These are phyloP conservation scores for Cacoxenus indagator DNA, from an alignment of 2,888 invertebrate genomes.

Conservation along the genomic window DNA sequence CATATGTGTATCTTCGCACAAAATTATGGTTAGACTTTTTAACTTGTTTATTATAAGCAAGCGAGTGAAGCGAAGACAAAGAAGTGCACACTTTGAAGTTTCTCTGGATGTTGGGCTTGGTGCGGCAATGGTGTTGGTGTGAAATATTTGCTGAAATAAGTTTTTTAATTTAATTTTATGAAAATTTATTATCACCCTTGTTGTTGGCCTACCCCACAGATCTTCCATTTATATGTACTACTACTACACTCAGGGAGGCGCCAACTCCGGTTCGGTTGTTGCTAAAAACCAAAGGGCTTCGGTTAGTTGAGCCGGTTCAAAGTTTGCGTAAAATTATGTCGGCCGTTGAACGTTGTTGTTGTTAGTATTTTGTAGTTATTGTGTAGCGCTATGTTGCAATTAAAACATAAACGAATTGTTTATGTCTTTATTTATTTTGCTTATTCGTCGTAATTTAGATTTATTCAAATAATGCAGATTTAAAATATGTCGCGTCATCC, in stretches of 20 bases:
- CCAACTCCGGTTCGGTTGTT: background rate
- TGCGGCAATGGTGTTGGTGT: conserved; percentile 18
- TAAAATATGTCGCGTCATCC: background rate
- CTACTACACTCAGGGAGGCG: too few species aligned
- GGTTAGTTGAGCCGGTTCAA: background rate
- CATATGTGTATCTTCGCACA: background rate
- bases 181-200: conserved; percentile 56
- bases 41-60: conserved; percentile 63
- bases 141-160: conserved; percentile 40
- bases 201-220: background rate
- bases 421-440: background rate
- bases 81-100: background rate
- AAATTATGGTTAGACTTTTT: conserved; percentile 68
- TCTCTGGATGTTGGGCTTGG: conserved; percentile 8
- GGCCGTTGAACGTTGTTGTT: too few species aligned
- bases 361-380: too few species aligned
- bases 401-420: conserved; percentile 21
- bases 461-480: conserved; percentile 7
- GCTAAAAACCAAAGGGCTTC: background rate
- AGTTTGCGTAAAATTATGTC: background rate
- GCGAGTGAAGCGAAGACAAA: conserved; percentile 18
- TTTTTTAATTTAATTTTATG: conserved; percentile 64
- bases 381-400: background rate
- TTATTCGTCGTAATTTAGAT: background rate
- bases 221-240: too few species aligned